A percentile compares a stretch with the other conserved stretches of the same genome.
Evolutionary conservation across 2,113 vertebrate species (phyloP).

Genomic region (Cyphomyrus plagiostoma): DNA sequence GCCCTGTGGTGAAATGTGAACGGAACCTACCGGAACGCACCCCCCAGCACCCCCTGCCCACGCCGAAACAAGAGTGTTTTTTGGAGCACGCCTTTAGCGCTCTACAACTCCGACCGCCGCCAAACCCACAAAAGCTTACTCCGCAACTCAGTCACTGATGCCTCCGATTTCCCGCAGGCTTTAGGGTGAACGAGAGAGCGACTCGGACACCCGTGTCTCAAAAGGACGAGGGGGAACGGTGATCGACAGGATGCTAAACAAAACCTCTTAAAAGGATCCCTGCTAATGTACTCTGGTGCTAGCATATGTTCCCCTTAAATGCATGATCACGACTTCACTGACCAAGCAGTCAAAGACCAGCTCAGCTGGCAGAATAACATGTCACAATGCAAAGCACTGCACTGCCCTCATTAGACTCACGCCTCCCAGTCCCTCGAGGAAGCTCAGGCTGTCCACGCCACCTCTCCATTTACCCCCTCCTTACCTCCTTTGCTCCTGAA

Average conservation of each 20-base stretch:
- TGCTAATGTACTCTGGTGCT: not conserved
- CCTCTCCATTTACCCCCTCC: not conserved
- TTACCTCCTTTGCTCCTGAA: conserved; percentile 23
- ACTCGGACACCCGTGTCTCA: not conserved
- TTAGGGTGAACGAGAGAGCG: not conserved
- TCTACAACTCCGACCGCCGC: not conserved
- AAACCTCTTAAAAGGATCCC: not conserved
- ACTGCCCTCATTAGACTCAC: not conserved
- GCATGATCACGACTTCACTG: not conserved
- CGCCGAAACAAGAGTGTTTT: not conserved
- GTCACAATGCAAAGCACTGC: not conserved
- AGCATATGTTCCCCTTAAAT: not conserved
- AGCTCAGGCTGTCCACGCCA: not conserved
- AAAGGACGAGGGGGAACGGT: not conserved
- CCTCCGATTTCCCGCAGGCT: not conserved
- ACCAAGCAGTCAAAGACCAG: not conserved
- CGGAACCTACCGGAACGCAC: not conserved
- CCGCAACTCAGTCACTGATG: not conserved
- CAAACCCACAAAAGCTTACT: not conserved
- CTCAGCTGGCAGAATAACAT: not conserved
- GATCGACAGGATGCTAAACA: not conserved
- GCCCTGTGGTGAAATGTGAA: not conserved
- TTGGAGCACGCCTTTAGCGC: not conserved
- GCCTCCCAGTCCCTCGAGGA: not conserved
- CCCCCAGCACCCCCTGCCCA: not conserved